Evolutionary conservation across 2,797 vertebrate species (phyloP).

Genomic region (Protosalanx chinensis): DNA sequence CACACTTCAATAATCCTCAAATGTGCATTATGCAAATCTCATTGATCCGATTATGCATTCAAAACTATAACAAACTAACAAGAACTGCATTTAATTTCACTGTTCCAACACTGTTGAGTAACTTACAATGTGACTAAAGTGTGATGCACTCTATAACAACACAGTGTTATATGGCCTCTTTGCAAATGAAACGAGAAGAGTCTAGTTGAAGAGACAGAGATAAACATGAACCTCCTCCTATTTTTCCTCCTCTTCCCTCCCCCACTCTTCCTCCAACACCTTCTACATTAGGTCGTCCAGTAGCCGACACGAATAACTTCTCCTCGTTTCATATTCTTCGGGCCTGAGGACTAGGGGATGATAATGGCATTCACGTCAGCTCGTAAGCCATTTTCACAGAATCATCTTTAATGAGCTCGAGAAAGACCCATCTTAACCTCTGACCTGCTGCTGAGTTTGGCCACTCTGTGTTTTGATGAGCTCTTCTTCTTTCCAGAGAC

Average conservation of each 20-base stretch:
- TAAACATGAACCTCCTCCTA: too few relatives aligned
- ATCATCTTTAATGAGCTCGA: conserved; percentile 40
- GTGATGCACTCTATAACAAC: too few relatives aligned
- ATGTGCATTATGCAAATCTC: conserved; percentile 12
- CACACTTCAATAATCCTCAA: conserved; percentile 14
- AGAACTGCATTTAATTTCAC: conserved; percentile 2
- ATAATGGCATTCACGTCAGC: conserved; percentile 51
- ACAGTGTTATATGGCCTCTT: too few relatives aligned
- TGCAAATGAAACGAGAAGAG: too few relatives aligned
- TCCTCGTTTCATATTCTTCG: conserved; percentile 32
- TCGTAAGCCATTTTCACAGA: conserved; percentile 20
- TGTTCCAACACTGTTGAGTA: not conserved
- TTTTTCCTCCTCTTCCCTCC: conserved; percentile 16
- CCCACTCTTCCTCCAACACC: conserved; percentile 1
- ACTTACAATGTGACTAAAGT: not conserved
- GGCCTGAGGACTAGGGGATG: conserved; percentile 34
- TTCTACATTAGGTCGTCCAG: conserved; percentile 21
- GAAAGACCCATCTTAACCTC: conserved; percentile 16
- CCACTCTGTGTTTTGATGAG: not conserved
- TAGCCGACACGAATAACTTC: not conserved
- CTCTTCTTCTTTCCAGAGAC: not conserved
- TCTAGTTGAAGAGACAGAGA: too few relatives aligned
- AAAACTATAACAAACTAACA: conserved; percentile 3
- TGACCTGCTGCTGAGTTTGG: not conserved
- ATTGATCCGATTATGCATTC: conserved; percentile 21